Conservation (phyloP, 2,113 vertebrate species). For the Carassius gibelio region DNA sequence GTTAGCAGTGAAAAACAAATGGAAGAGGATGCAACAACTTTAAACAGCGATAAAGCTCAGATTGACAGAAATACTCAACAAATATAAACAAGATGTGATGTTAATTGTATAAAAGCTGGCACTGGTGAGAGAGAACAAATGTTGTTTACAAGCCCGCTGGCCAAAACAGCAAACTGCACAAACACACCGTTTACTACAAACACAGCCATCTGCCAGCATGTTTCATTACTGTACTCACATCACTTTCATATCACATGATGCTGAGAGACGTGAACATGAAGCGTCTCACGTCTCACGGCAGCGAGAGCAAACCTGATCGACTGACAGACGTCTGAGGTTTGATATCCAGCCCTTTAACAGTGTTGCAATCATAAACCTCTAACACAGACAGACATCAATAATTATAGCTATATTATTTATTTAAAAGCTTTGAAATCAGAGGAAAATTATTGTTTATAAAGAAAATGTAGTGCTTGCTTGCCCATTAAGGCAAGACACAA, state of each 20-base stretch:
- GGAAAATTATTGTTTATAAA: background rate
- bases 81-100: background rate
- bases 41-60: background rate
- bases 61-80: background rate
- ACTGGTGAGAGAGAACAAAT: background rate
- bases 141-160: background rate
- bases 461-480: background rate
- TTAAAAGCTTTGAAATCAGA: background rate
- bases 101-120: background rate
- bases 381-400: background rate
- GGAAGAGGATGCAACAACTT: background rate
- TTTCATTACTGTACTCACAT: background rate
- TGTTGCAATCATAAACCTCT: background rate
- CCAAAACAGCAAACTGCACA: background rate
- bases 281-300: background rate
- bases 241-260: background rate
- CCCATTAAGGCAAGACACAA: too few relatives aligned
- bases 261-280: background rate
- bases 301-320: background rate
- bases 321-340: conserved; percentile 2
- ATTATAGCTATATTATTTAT: background rate
- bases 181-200: background rate
- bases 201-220: background rate
- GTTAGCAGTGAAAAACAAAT: background rate
- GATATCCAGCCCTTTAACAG: background rate